Evolutionary conservation across 2,888 invertebrate genomes (phyloP), one percentile per base, ranked within the genome.

Genomic region (Sphinx pinastri): DNA sequence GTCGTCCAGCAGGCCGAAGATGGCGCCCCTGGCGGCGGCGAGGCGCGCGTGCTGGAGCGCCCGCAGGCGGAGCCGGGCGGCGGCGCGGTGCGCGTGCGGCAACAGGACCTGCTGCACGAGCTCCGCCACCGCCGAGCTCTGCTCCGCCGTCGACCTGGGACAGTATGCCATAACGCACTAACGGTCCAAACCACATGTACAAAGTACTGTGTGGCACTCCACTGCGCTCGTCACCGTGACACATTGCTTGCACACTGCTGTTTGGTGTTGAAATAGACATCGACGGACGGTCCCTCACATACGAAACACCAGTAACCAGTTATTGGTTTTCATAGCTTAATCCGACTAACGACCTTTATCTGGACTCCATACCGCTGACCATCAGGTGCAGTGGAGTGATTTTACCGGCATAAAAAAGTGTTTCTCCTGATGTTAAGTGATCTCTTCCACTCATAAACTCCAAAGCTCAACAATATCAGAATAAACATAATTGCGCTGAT

Each of bases 61-160:
- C 0, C 79, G 55, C 45, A 94, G 80, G 49, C 80, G 84, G 5
- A 82, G 81, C 38, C 90, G 75, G 0, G 89, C 78, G 0, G 91
- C 91, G 0, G 82, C 81, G 71, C 85, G 88, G 75, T 90, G 89
- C 0, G 88, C 93, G 75, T 95, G 94, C 0, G 95, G 95, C 51
- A 95, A 79, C 0, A 95, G 84, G 83, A 95, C 95, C 77, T 95
- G 94, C 68, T 95, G 95, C 0, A 95, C 94, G 76, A 95, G 75
- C 75, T 95, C 94, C 0, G 95, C 95, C 0, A 95, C 93, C 63
- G 94, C 69, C 81, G 95, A 95, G 79, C 95, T 94, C 79, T 95
- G 91, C 69, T 94, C 94, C 0, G 91, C 89, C 19, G 92, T 88
- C 0, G 90, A 88, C 79, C 93, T 93, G 80, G 0, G 12, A 52